phyloP scores from a whole-genome alignment of 2,888 invertebrate species.

The Tromatobia lineatoria region DNA sequence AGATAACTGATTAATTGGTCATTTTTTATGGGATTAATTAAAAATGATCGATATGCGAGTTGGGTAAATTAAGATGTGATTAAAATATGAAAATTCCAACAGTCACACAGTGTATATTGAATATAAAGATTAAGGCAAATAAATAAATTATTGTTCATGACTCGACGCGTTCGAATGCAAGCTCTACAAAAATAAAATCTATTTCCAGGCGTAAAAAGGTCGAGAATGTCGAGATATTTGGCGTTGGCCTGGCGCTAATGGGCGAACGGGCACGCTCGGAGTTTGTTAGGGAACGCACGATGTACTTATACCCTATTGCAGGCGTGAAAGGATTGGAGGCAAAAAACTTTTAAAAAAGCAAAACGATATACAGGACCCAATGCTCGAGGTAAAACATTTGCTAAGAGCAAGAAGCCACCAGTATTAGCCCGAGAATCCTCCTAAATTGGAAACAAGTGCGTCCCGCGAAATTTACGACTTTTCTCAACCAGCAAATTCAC shows the following conservation, averaged over 20 bases:
- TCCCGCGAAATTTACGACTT: constrained; percentile 76
- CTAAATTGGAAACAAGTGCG: constrained; percentile 82
- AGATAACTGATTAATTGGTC: too few species aligned
- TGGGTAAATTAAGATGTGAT: too few species aligned
- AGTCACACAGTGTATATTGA: too few species aligned
- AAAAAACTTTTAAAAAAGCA: constrained; percentile 28
- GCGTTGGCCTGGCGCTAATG: constrained; percentile 59
- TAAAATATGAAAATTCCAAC: too few species aligned
- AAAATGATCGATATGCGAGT: too few species aligned
- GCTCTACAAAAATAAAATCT: constrained; percentile 51
- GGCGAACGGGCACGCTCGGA: constrained; percentile 47
- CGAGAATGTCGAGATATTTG: constrained; percentile 22
- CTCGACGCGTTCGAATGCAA: not conserved
- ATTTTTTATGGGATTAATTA: too few species aligned
- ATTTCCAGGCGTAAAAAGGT: constrained; percentile 38
- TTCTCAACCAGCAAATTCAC: constrained; percentile 72
- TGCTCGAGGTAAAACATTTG: constrained; percentile 37
- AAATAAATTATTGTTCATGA: not conserved
- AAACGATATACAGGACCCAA: not conserved
- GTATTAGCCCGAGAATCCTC: constrained; percentile 62
- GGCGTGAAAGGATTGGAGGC: constrained; percentile 56
- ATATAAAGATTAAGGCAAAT: too few species aligned
- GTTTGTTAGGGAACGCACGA: constrained; percentile 43
- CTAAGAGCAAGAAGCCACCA: constrained; percentile 10
- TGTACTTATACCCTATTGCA: constrained; percentile 51